Conservation (phyloP, 2,888 invertebrate genomes). For the Leptinotarsa peninsularis region DNA sequence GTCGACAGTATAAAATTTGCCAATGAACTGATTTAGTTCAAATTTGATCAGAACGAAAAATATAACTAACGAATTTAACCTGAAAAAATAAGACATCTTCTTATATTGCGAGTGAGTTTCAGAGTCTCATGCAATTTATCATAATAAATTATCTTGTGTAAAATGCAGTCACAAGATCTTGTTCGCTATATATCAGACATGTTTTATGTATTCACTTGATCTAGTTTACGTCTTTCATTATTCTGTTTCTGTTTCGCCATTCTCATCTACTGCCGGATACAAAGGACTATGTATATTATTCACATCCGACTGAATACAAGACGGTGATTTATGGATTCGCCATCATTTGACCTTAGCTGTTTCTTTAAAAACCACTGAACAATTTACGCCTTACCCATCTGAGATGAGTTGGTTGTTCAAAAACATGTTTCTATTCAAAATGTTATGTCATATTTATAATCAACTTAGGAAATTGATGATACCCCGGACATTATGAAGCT, state of each 20-base stretch:
- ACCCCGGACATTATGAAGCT: too few relatives aligned
- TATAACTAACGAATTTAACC: too few relatives aligned
- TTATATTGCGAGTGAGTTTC: too few relatives aligned
- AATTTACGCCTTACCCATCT: neutral
- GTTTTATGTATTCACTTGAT: slow-evolving; percentile 41
- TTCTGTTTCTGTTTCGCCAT: slow-evolving; percentile 42
- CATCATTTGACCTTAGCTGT: slow-evolving; percentile 43
- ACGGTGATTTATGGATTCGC: slow-evolving; percentile 57
- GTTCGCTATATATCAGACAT: slow-evolving; percentile 44
- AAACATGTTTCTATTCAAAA: too few relatives aligned
- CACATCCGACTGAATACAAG: slow-evolving; percentile 59
- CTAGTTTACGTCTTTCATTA: slow-evolving; percentile 46
- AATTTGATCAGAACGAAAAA: too few relatives aligned
- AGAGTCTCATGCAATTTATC: neutral
- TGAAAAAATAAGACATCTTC: too few relatives aligned
- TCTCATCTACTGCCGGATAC: slow-evolving; percentile 55
- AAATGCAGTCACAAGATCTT: slow-evolving; percentile 41
- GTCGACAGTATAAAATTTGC: too few relatives aligned
- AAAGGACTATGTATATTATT: slow-evolving; percentile 59
- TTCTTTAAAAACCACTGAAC: slow-evolving; percentile 31
- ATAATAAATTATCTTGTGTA: slow-evolving; percentile 33
- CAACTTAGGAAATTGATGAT: too few relatives aligned
- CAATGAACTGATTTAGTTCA: too few relatives aligned
- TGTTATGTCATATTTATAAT: too few relatives aligned
- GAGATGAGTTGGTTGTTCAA: too few relatives aligned